Conservation (phyloP, 1,140 invertebrate genomes). For the Drosophila arizonae region DNA sequence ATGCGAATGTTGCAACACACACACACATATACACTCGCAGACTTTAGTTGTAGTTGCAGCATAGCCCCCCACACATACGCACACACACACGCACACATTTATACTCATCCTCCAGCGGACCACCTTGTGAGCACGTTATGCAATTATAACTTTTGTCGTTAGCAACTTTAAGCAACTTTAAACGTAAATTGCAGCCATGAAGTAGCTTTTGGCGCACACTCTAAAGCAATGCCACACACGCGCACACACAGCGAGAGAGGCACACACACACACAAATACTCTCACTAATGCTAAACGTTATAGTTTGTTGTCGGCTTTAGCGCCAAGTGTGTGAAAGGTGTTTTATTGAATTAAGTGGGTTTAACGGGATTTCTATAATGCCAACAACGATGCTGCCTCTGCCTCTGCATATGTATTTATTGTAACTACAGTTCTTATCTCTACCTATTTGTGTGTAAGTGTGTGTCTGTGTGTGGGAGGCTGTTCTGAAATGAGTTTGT, state of each 20-base stretch:
- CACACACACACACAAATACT: slow-evolving; percentile 23
- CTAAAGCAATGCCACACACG: slow-evolving; percentile 47
- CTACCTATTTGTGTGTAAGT: neutral
- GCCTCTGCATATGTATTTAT: slow-evolving; percentile 71
- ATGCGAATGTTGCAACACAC: slow-evolving; percentile 63
- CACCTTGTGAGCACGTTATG: slow-evolving; percentile 68
- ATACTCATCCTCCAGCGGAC: neutral
- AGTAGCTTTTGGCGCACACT: slow-evolving; percentile 78
- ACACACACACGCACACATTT: neutral
- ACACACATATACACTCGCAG: neutral
- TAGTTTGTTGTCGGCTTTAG: slow-evolving; percentile 80
- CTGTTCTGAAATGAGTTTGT: slow-evolving; percentile 53
- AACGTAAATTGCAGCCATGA: slow-evolving; percentile 82
- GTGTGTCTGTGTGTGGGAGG: slow-evolving; percentile 10
- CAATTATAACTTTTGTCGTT: slow-evolving; percentile 83
- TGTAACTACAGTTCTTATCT: slow-evolving; percentile 62
- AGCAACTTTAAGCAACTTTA: slow-evolving; percentile 82
- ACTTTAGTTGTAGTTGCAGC: neutral
- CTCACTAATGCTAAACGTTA: slow-evolving; percentile 50
- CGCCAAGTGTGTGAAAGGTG: slow-evolving; percentile 78
- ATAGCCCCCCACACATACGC: neutral
- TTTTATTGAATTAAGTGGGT: slow-evolving; percentile 82
- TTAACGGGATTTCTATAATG: slow-evolving; percentile 81
- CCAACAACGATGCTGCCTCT: slow-evolving; percentile 47
- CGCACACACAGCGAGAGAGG: neutral